phyloP scores from a whole-genome alignment of 2,888 invertebrate species.

The Caradrina clavipalpis region DNA sequence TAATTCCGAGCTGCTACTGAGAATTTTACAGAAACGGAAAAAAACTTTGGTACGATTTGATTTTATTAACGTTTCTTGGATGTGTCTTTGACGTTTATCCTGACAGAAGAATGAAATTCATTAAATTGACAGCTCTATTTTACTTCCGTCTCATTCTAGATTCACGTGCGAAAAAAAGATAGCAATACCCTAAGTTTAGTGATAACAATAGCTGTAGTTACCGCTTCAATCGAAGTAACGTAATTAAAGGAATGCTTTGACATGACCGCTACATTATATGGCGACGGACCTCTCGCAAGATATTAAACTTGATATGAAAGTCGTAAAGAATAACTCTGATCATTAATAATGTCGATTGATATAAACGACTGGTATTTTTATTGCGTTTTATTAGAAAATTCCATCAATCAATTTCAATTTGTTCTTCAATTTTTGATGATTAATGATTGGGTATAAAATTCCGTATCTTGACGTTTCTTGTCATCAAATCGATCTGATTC shows the following conservation, averaged over 20 bases:
- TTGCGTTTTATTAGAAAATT: conserved; percentile 51
- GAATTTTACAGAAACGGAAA: no score
- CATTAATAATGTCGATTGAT: conserved; percentile 52
- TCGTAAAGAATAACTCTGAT: conserved; percentile 43
- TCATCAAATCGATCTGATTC: conserved; percentile 1
- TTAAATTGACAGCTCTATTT: background rate
- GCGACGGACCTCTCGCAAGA: conserved; percentile 10
- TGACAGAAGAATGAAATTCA: no score
- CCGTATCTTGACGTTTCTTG: conserved; percentile 12
- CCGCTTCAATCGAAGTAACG: background rate
- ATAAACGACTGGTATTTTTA: conserved; percentile 47
- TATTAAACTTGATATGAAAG: conserved; percentile 32
- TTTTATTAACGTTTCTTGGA: no score
- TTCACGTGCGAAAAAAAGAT: background rate
- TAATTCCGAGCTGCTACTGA: no score
- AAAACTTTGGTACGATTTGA: background rate
- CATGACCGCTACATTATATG: conserved; percentile 30
- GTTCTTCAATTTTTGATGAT: conserved; percentile 47
- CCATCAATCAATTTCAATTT: conserved; percentile 56
- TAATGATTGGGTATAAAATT: conserved; percentile 29
- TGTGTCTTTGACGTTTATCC: no score
- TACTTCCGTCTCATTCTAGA: background rate
- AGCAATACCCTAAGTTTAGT: background rate
- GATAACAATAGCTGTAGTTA: background rate
- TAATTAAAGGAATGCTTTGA: conserved; percentile 47